A percentile compares a stretch with the other conserved stretches of the same genome.
These are phyloP conservation scores for Spea bombifrons DNA, from an alignment of 2,113 vertebrate species.

Conservation along the genomic window DNA sequence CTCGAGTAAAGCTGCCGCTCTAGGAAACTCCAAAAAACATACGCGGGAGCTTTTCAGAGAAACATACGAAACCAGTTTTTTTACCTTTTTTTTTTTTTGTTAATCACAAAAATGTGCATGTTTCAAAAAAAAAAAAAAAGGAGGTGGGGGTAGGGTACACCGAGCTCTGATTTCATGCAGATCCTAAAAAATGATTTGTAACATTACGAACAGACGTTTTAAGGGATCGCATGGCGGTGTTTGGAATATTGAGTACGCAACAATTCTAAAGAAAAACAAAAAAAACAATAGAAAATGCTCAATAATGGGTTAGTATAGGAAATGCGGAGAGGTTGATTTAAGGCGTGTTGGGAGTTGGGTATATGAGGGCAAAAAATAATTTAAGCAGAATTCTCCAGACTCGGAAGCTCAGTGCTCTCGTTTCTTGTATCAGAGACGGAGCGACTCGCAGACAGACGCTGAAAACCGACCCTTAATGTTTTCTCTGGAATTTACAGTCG, in stretches of 20 bases:
- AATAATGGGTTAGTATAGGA: not conserved
- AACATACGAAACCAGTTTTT: constrained; percentile 10
- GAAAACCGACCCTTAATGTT: constrained; percentile 36
- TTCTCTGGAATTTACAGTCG: constrained; percentile 37
- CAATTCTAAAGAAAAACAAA: not conserved
- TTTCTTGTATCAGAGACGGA: not conserved
- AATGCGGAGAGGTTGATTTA: not conserved
- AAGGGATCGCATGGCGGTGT: not conserved
- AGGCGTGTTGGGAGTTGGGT: not conserved
- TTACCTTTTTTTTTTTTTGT: not conserved
- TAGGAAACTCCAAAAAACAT: not conserved
- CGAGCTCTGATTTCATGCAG: constrained; percentile 14
- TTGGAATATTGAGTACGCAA: not conserved
- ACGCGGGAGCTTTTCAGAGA: constrained; percentile 2
- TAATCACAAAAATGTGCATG: constrained; percentile 40
- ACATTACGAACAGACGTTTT: constrained; percentile 20
- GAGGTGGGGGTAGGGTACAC: not conserved
- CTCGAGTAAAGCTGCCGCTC: not conserved
- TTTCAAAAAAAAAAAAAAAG: constrained; percentile 6
- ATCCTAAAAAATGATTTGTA: constrained; percentile 24
- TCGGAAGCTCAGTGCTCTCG: not conserved
- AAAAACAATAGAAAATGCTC: not conserved
- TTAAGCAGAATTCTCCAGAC: not conserved
- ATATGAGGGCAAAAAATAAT: not conserved
- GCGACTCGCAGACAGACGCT: constrained; percentile 16